Percentiles rank a stretch among this genome's conserved stretches.
These are phyloP conservation scores for Colostygia pectinataria DNA, from an alignment of 2,888 invertebrate genomes.

Conservation along the genomic window DNA sequence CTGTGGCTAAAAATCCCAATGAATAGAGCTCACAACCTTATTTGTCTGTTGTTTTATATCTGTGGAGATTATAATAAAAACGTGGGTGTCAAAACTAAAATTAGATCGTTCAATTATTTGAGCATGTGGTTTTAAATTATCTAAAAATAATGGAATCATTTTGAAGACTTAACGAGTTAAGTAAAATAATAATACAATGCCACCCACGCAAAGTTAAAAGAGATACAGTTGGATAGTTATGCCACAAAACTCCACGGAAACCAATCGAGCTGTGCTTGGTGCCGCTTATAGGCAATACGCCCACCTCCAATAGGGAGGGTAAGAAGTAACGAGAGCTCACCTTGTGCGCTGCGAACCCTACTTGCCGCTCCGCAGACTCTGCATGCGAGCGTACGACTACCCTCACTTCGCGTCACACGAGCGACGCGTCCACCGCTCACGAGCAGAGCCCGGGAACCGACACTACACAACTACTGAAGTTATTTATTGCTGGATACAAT, in stretches of 20 bases:
- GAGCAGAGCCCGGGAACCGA: conserved; percentile 63
- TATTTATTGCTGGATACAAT: conserved; percentile 82
- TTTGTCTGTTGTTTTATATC: conserved; percentile 68
- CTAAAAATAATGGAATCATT: conserved; percentile 57
- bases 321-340: conserved; percentile 71
- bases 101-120: conserved; percentile 53
- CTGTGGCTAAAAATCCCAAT: conserved; percentile 80
- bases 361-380: conserved; percentile 41
- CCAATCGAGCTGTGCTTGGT: conserved; percentile 77
- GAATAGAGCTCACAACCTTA: conserved; percentile 83
- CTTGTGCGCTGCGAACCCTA: conserved; percentile 83
- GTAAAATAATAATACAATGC: conserved; percentile 15
- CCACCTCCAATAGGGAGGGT: conserved; percentile 83
- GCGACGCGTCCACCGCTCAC: neutral
- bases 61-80: conserved; percentile 64
- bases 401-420: neutral
- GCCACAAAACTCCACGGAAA: conserved; percentile 67
- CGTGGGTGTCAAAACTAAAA: conserved; percentile 60
- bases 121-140: conserved; percentile 61
- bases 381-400: neutral
- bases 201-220: conserved; percentile 29
- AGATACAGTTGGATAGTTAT: conserved; percentile 53
- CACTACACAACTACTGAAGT: conserved; percentile 79
- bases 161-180: conserved; percentile 40
- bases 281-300: conserved; percentile 82